Percentiles rank a stretch among this genome's conserved stretches.
Conservation (phyloP, 2,888 invertebrate genomes). For the Emmelina monodactyla region DNA sequence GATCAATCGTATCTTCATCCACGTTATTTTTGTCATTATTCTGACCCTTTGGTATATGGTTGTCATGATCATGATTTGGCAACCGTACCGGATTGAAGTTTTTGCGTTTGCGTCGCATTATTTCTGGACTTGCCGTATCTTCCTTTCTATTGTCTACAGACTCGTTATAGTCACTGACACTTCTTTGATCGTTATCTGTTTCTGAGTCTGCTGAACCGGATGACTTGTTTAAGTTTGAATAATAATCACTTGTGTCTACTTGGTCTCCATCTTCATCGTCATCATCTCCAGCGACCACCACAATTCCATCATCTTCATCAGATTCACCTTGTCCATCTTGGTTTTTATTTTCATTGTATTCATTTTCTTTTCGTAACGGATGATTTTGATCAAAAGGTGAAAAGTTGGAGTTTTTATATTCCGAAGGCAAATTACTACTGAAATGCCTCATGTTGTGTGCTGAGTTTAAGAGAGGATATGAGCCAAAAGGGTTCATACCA, state of each 20-base stretch:
- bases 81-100: constrained; percentile 87
- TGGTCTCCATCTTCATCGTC: constrained; percentile 74
- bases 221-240: constrained; percentile 45
- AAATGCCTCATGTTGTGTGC: constrained; percentile 71
- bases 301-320: constrained; percentile 78
- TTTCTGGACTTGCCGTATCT: constrained; percentile 58
- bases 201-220: constrained; percentile 48
- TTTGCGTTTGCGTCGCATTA: constrained; percentile 85
- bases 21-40: constrained; percentile 24
- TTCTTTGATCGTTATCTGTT: constrained; percentile 51
- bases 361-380: constrained; percentile 40
- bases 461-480: constrained; percentile 79
- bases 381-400: constrained; percentile 40
- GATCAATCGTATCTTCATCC: constrained; percentile 35
- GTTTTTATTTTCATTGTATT: constrained; percentile 59
- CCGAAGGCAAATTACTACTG: constrained; percentile 52
- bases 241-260: constrained; percentile 51
- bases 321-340: constrained; percentile 71
- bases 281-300: constrained; percentile 81
- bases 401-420: constrained; percentile 54
- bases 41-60: constrained; percentile 22
- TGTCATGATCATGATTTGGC: constrained; percentile 47
- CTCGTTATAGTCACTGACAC: constrained; percentile 49
- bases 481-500: constrained; percentile 77
- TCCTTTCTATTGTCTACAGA: constrained; percentile 49